These are phyloP conservation scores for Camponotus vicinus DNA, from an alignment of 1,140 invertebrate species.

Conservation along the genomic window DNA sequence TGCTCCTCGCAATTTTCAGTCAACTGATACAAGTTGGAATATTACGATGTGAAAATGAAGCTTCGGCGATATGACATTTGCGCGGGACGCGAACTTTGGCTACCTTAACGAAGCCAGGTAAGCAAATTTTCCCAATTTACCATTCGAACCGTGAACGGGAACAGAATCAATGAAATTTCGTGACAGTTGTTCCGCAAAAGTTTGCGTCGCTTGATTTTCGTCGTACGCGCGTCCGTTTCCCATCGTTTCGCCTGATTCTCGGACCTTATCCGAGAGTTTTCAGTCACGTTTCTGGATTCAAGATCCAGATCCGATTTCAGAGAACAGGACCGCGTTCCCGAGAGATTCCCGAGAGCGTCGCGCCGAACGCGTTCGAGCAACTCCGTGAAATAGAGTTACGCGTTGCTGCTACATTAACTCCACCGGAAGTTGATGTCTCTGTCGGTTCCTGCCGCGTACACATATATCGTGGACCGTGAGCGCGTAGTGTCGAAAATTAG, in stretches of 20 bases:
- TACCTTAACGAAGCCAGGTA: conserved; percentile 24
- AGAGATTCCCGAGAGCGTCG: conserved; percentile 44
- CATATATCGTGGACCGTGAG: conserved; percentile 34
- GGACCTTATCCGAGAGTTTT: conserved; percentile 47
- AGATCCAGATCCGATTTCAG: conserved; percentile 73
- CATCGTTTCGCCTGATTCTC: not conserved
- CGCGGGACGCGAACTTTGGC: conserved; percentile 21
- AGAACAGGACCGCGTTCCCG: conserved; percentile 44
- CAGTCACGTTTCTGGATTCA: conserved; percentile 66
- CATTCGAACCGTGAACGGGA: conserved; percentile 42
- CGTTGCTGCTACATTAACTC: conserved; percentile 74
- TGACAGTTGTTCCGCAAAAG: conserved; percentile 47
- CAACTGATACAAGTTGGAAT: not conserved
- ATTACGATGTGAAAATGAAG: conserved; percentile 28
- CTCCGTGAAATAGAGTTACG: conserved; percentile 73
- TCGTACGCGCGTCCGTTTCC: not conserved
- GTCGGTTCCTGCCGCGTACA: conserved; percentile 38
- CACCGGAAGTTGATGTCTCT: conserved; percentile 70
- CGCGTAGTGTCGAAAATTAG: conserved; percentile 58
- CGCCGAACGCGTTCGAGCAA: conserved; percentile 70
- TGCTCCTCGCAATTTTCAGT: not conserved
- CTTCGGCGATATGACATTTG: conserved; percentile 15
- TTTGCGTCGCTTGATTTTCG: conserved; percentile 57
- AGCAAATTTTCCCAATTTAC: conserved; percentile 54
- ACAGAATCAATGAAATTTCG: conserved; percentile 55